A percentile compares a stretch with the other conserved stretches of the same genome.
Evolutionary conservation across 2,113 vertebrate species (phyloP).

Genomic region (Nothocercus julius): DNA sequence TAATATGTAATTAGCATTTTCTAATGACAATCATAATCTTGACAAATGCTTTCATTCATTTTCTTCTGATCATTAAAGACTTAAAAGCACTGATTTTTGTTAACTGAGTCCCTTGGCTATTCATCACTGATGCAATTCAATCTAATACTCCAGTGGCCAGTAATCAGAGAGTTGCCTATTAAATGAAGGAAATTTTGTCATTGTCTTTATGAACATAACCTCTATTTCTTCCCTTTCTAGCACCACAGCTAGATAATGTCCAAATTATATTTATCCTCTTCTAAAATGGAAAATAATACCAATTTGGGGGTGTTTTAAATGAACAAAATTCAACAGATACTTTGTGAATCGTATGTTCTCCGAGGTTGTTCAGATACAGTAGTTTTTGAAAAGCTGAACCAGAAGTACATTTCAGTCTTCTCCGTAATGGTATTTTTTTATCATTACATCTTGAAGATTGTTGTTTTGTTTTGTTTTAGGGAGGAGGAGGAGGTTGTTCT

Average conservation of each 20-base stretch:
- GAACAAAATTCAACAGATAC: conserved; percentile 63
- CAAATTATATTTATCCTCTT: conserved; percentile 41
- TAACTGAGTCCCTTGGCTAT: conserved; percentile 84
- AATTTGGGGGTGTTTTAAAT: conserved; percentile 56
- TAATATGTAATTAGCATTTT: conserved; percentile 74
- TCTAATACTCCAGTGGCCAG: conserved; percentile 73
- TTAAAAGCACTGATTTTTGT: conserved; percentile 75
- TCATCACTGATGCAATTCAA: conserved; percentile 80
- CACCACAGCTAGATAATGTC: conserved; percentile 12
- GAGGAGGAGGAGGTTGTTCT: neutral
- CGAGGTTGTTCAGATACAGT: conserved; percentile 44
- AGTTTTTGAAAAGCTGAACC: conserved; percentile 29
- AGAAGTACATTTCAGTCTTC: conserved; percentile 8
- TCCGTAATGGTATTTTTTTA: neutral
- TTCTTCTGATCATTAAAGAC: conserved; percentile 64
- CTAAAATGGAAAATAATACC: conserved; percentile 46
- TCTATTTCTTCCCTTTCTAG: conserved; percentile 72
- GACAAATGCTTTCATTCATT: conserved; percentile 69
- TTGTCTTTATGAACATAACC: conserved; percentile 70
- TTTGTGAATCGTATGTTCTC: conserved; percentile 54
- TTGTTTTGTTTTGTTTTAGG: neutral
- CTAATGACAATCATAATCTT: conserved; percentile 62
- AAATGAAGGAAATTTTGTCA: conserved; percentile 73
- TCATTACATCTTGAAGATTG: neutral
- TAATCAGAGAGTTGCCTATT: conserved; percentile 80